A percentile compares a stretch with the other conserved stretches of the same genome.
phyloP scores from a whole-genome alignment of 2,797 vertebrate species.

The Girardinus metallicus region DNA sequence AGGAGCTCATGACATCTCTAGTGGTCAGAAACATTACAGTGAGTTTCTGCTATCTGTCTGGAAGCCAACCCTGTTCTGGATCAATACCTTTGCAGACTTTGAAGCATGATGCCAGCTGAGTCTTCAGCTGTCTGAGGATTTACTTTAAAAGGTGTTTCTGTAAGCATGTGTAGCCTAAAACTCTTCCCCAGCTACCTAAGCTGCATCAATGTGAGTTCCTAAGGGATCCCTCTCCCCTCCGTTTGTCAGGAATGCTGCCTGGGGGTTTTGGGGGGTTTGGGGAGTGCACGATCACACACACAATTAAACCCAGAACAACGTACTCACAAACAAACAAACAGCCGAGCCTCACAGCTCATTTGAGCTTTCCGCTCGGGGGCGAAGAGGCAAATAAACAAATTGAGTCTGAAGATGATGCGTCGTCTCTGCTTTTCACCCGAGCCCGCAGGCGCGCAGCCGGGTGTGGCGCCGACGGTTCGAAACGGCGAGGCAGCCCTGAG shows the following conservation, averaged over 20 bases:
- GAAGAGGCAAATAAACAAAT: slow-evolving; percentile 38
- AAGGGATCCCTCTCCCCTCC: neutral
- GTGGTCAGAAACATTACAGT: slow-evolving; percentile 3
- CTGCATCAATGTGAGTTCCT: slow-evolving; percentile 12
- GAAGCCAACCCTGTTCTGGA: neutral
- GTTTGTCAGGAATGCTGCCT: slow-evolving; percentile 14
- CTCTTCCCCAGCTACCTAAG: slow-evolving; percentile 5
- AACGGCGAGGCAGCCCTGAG: slow-evolving; percentile 7
- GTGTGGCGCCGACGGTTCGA: slow-evolving; percentile 7
- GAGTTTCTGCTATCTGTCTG: neutral
- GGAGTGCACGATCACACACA: slow-evolving; percentile 35
- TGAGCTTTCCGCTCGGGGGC: slow-evolving; percentile 24
- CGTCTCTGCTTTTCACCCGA: slow-evolving; percentile 6
- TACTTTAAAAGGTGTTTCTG: neutral
- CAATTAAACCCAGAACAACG: slow-evolving; percentile 29
- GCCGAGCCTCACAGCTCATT: slow-evolving; percentile 39
- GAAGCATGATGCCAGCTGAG: slow-evolving; percentile 9
- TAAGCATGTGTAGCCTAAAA: neutral
- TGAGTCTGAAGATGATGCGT: slow-evolving; percentile 11
- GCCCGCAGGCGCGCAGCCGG: slow-evolving; percentile 2
- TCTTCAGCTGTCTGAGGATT: slow-evolving; percentile 10
- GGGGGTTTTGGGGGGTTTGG: no score
- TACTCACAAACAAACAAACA: slow-evolving; percentile 4
- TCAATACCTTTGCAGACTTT: slow-evolving; percentile 16
- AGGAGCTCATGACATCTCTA: neutral